Conservation (phyloP, 2,113 vertebrate species). For the Micronycteris hirsuta region DNA sequence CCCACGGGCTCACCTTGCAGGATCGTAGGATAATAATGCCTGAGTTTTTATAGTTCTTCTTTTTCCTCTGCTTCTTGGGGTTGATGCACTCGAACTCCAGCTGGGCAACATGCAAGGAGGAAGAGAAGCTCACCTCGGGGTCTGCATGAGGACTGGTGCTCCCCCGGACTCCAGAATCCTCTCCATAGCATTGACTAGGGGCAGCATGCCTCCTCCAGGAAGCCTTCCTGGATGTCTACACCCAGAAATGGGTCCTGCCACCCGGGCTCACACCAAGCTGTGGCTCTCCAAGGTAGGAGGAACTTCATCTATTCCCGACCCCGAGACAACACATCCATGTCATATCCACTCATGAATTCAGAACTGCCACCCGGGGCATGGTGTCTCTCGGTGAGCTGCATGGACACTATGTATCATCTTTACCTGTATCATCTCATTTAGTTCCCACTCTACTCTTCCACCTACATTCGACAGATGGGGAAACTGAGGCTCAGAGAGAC, state of each 20-base stretch:
- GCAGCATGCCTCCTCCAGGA: neutral
- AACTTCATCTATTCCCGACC: neutral
- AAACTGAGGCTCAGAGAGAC: neutral
- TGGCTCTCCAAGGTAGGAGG: neutral
- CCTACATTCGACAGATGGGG: neutral
- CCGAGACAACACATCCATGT: accelerated
- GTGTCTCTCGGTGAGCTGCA: neutral
- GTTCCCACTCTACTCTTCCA: too few species aligned
- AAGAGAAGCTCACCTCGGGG: neutral
- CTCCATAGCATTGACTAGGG: neutral
- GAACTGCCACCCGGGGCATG: neutral
- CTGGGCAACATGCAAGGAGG: constrained; percentile 72
- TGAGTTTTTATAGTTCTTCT: constrained; percentile 97
- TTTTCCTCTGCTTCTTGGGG: constrained; percentile 98
- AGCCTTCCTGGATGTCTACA: neutral
- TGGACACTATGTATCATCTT: neutral
- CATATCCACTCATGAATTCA: neutral
- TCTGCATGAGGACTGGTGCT: neutral
- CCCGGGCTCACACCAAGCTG: neutral
- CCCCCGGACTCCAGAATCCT: neutral
- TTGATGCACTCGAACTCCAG: constrained; percentile 98
- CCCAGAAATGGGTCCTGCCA: neutral
- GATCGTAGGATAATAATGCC: constrained; percentile 93
- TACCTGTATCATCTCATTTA: neutral
- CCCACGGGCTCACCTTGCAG: constrained; percentile 87